phyloP scores from a whole-genome alignment of 2,888 invertebrate species.

The Nephrotoma guestfalica region DNA sequence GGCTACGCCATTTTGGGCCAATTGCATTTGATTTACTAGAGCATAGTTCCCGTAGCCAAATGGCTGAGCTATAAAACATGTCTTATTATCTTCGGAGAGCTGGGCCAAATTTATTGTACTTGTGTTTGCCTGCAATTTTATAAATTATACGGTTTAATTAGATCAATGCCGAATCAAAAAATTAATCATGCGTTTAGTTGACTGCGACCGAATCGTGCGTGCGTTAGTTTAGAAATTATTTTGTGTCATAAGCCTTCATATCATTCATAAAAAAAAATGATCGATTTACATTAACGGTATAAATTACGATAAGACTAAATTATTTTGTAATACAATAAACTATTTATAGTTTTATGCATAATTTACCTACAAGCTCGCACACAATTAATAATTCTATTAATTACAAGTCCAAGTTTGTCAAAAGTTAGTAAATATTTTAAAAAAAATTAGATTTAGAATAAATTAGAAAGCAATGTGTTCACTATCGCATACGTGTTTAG shows the following conservation, averaged over 20 bases:
- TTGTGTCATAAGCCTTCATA: background rate
- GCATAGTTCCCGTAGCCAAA: slow-evolving; percentile 58
- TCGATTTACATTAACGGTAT: background rate
- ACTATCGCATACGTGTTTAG: background rate
- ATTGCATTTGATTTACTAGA: slow-evolving; percentile 72
- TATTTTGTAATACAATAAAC: background rate
- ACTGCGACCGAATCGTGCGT: background rate
- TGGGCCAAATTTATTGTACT: slow-evolving; percentile 55
- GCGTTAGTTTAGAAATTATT: background rate
- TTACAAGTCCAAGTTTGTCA: background rate
- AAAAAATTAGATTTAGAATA: background rate
- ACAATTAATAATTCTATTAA: background rate
- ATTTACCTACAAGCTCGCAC: background rate
- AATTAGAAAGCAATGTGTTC: background rate
- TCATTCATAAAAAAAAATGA: background rate
- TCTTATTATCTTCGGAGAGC: slow-evolving; percentile 49
- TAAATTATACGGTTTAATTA: background rate
- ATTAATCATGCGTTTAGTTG: background rate
- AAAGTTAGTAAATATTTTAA: background rate
- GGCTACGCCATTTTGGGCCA: slow-evolving; percentile 44
- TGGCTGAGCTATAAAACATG: slow-evolving; percentile 60
- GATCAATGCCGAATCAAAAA: background rate
- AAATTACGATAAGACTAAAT: background rate
- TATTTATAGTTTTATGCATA: background rate
- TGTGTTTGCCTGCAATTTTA: slow-evolving; percentile 26